Evolutionary conservation across 2,797 vertebrate species (phyloP), one percentile per base, ranked within the genome.

Genomic region (Gobio occitaniae): DNA sequence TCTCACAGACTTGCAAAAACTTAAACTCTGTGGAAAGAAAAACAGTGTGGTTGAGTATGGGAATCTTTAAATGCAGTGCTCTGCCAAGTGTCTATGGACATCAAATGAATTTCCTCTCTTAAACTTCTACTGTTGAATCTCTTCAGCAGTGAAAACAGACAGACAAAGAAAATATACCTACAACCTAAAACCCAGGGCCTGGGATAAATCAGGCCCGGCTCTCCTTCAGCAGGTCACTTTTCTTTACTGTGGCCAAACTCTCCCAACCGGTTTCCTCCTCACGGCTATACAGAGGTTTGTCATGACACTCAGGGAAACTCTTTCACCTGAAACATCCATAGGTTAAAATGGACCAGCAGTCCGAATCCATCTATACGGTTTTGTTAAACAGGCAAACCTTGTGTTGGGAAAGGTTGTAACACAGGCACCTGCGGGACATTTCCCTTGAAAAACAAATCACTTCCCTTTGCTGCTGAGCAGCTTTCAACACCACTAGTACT

Each of bases 31-130:
- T 83, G 88, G 84, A 90, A 85, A 84, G 85, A 85, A 88, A 80
- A 90, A 87, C 82, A 87, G 63, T 83, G 83, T 80, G 85, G 83
- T 89, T 80, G 56, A 85, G 76, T 80, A 72, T 83, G 82, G 86
- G 82, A 81, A 71, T 85, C 81, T 52, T 87, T 86, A 75, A 82
- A 87, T 63, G 61, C 80, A 38, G 38, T 52, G 69, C 44, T 80
- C 84, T 87, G 87, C 84, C 87, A 86, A 82, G 50, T 66, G 29
- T 89, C 84, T 86, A 52, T 29, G 66, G 44, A 81, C 78, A 82
- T 87, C 66, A 79, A 86, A 87, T 78, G 61, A 66, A 66, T 25
- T 77, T 89, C 84, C 69, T 70, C 68, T 84, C 19, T 82, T 69
- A 77, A 78, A 80, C 32, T 29, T 65, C 54, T 80, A 13, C 56